phyloP scores from a whole-genome alignment of 2,888 invertebrate species.

The Athrips mouffetella region DNA sequence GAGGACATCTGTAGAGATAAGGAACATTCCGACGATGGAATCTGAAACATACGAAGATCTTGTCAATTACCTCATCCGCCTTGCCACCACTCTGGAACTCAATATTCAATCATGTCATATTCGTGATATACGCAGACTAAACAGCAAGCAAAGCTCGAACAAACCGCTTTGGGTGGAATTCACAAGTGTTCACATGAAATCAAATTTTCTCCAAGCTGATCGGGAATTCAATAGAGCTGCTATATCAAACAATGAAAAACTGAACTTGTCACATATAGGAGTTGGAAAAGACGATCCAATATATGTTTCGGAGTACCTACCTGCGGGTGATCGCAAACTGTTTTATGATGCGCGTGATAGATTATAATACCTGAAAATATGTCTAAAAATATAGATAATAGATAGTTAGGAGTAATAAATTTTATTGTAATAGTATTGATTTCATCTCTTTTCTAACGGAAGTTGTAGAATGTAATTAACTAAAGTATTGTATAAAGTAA shows the following conservation, averaged over 20 bases:
- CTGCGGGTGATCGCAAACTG: not conserved
- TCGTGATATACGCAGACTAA: not conserved
- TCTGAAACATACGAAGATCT: not conserved
- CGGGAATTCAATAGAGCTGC: not conserved
- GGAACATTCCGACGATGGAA: not conserved
- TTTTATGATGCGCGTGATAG: not conserved
- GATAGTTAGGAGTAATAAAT: too few relatives aligned
- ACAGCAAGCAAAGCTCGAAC: not conserved
- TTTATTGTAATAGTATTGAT: too few relatives aligned
- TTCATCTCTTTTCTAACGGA: too few relatives aligned
- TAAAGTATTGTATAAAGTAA: too few relatives aligned
- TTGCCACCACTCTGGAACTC: not conserved
- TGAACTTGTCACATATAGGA: not conserved
- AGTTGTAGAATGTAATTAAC: too few relatives aligned
- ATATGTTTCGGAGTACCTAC: too few relatives aligned
- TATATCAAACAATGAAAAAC: not conserved
- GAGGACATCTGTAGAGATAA: too few relatives aligned
- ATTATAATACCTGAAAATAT: too few relatives aligned
- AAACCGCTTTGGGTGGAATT: not conserved
- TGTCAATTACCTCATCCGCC: not conserved
- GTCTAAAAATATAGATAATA: too few relatives aligned
- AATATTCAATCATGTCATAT: not conserved
- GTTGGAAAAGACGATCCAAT: not conserved
- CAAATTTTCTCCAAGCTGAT: not conserved
- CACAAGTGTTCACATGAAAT: not conserved